Evolutionary conservation across 2,113 vertebrate species (phyloP).

Genomic region (Zosterops lateralis): DNA sequence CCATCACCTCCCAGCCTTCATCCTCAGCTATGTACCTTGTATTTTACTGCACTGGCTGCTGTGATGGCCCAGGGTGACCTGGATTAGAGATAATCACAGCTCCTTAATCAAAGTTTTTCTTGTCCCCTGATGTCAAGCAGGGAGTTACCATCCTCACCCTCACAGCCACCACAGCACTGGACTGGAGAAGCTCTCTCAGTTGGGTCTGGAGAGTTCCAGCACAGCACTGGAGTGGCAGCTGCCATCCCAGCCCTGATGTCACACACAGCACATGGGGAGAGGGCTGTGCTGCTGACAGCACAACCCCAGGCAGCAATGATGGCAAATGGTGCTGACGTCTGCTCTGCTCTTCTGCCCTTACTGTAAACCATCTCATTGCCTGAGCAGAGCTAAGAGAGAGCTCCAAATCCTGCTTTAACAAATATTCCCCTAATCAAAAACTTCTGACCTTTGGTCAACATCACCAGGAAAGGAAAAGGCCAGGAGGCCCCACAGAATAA

Average conservation of each 20-base stretch:
- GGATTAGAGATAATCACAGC: not conserved
- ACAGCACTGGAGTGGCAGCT: not conserved
- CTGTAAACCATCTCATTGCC: not conserved
- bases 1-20: not conserved
- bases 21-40: not conserved
- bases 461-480: not conserved
- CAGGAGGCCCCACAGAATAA: not conserved
- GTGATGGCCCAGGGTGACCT: not conserved
- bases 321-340: not conserved
- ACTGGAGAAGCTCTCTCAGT: not conserved
- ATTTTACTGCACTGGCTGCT: not conserved
- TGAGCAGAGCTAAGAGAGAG: not conserved
- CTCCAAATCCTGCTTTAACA: not conserved
- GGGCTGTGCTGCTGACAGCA: not conserved
- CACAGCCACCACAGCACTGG: not conserved
- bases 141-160: not conserved
- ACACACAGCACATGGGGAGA: not conserved
- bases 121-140: not conserved
- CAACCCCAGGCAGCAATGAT: not conserved
- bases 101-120: not conserved
- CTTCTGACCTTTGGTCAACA: not conserved
- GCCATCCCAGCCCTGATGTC: not conserved
- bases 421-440: not conserved
- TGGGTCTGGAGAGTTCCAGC: not conserved
- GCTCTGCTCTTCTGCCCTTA: not conserved